Percentiles rank a stretch among this genome's conserved stretches.
These are phyloP conservation scores for Drosophila rufa DNA, from an alignment of 1,140 invertebrate species.

Conservation along the genomic window DNA sequence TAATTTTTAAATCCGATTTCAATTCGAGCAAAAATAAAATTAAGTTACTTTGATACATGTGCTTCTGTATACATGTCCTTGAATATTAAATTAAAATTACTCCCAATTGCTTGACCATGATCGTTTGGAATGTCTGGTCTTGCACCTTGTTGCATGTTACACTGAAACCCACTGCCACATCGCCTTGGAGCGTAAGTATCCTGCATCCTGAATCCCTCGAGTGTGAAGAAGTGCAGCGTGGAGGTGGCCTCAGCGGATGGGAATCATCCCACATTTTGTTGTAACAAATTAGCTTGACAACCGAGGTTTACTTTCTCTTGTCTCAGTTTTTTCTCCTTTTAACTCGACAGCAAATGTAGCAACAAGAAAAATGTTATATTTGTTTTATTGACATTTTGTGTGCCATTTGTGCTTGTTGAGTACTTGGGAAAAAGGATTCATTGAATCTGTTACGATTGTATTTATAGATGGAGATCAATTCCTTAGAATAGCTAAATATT, in stretches of 20 bases:
- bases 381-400: constrained; percentile 43
- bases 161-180: constrained; percentile 22
- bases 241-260: background rate
- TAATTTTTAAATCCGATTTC: no score
- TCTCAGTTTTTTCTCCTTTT: constrained; percentile 20
- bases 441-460: no score
- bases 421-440: background rate
- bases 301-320: constrained; percentile 19
- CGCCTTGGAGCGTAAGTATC: constrained; percentile 24
- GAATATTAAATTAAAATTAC: background rate
- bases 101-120: background rate
- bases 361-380: constrained; percentile 22
- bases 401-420: background rate
- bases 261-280: constrained; percentile 13
- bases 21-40: no score
- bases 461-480: no score
- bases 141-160: constrained; percentile 65
- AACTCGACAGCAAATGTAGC: background rate
- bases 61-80: background rate
- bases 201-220: constrained; percentile 5
- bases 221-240: constrained; percentile 1
- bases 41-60: no score
- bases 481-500: no score
- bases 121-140: constrained; percentile 11
- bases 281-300: constrained; percentile 45